Percentiles rank a stretch among this genome's conserved stretches.
phyloP scores from a whole-genome alignment of 2,113 vertebrate species.

The Pardalotus punctatus region DNA sequence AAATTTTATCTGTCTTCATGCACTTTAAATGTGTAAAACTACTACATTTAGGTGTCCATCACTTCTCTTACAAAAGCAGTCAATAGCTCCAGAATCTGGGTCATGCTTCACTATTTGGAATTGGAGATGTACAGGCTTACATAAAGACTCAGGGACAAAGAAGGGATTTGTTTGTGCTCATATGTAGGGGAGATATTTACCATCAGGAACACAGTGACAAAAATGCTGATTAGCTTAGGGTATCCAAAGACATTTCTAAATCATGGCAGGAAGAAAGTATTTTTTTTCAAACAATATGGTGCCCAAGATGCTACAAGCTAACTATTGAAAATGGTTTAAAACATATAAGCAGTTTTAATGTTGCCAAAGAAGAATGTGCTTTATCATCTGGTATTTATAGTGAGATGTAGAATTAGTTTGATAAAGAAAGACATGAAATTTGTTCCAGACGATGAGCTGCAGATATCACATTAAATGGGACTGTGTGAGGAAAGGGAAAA shows the following conservation, averaged over 20 bases:
- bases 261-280: neutral
- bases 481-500: neutral
- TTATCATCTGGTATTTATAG: neutral
- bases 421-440: neutral
- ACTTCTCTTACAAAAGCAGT: neutral
- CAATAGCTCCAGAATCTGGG: neutral
- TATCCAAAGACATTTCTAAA: neutral
- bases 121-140: neutral
- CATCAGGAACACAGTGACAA: neutral
- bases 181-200: neutral
- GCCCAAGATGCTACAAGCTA: neutral
- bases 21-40: neutral
- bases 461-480: neutral
- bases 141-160: neutral
- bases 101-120: neutral
- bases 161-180: neutral
- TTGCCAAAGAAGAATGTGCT: neutral
- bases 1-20: neutral
- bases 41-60: neutral
- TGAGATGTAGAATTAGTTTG: neutral
- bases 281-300: neutral
- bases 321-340: neutral
- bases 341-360: neutral
- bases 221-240: neutral
- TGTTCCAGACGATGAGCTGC: neutral